These are phyloP conservation scores for Nipponia nippon DNA, from an alignment of 2,113 vertebrate species.

Conservation along the genomic window DNA sequence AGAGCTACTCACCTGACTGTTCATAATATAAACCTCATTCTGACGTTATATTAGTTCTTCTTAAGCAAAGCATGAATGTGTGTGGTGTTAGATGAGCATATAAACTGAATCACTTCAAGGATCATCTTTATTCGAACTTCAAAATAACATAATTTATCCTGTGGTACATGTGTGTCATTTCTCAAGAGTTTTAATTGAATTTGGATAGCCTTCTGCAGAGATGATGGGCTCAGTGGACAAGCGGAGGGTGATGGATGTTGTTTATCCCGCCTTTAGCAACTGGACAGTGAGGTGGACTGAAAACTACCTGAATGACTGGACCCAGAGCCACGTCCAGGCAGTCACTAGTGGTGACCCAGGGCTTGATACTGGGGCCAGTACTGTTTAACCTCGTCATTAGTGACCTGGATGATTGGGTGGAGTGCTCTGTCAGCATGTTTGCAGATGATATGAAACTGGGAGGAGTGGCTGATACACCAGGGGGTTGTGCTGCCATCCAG, in stretches of 20 bases:
- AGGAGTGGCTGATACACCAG: background rate
- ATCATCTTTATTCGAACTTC: background rate
- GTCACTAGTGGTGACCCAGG: background rate
- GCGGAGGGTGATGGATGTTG: fast-evolving
- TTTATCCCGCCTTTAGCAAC: background rate
- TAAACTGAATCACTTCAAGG: background rate
- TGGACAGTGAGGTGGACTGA: background rate
- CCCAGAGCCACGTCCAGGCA: background rate
- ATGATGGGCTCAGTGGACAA: background rate
- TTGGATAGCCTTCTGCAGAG: background rate
- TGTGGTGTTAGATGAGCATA: background rate
- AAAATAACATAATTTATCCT: background rate
- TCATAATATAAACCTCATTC: background rate
- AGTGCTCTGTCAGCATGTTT: background rate
- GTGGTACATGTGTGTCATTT: background rate
- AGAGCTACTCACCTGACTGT: background rate
- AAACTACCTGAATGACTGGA: background rate
- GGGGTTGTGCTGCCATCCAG: background rate
- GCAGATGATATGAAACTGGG: background rate
- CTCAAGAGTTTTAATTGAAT: background rate
- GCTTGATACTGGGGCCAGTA: background rate
- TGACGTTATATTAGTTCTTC: background rate
- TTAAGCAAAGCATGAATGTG: background rate
- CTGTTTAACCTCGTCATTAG: background rate
- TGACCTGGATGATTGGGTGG: background rate